phyloP scores from a whole-genome alignment of 2,888 invertebrate species.

The Galerucella nymphaeae region DNA sequence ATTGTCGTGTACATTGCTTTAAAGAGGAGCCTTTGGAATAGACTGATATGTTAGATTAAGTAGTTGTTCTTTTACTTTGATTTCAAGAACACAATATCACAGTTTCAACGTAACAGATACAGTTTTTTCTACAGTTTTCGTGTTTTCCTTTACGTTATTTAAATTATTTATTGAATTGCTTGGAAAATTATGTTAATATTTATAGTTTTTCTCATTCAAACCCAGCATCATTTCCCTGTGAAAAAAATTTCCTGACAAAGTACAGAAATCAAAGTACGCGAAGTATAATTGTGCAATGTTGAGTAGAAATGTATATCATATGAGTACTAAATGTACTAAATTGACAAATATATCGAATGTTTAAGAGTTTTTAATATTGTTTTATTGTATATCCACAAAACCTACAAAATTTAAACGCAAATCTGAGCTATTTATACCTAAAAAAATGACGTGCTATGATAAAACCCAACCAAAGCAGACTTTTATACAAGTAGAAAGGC shows the following conservation, averaged over 20 bases:
- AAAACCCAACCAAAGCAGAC: too few relatives aligned
- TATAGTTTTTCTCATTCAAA: too few relatives aligned
- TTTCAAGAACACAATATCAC: background rate
- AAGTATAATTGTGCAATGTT: slow-evolving; percentile 23
- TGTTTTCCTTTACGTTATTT: too few relatives aligned
- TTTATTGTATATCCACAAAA: background rate
- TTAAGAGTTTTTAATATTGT: slow-evolving; percentile 20
- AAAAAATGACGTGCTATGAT: too few relatives aligned
- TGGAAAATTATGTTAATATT: too few relatives aligned
- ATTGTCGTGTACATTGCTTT: slow-evolving; percentile 39
- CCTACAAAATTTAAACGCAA: background rate
- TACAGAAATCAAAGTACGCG: slow-evolving; percentile 6
- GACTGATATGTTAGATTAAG: slow-evolving; percentile 47
- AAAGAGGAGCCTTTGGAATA: slow-evolving; percentile 51
- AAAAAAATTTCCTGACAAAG: too few relatives aligned
- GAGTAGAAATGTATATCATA: slow-evolving; percentile 22
- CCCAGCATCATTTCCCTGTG: too few relatives aligned
- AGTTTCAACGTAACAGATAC: background rate
- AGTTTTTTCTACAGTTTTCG: too few relatives aligned
- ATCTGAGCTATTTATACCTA: background rate
- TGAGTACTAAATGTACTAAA: slow-evolving; percentile 35
- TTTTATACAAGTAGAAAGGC: too few relatives aligned
- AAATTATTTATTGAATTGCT: too few relatives aligned
- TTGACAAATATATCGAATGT: slow-evolving; percentile 42
- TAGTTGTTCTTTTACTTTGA: background rate